These are phyloP conservation scores for Atrichornis clamosus DNA, from an alignment of 2,113 vertebrate species.

Conservation along the genomic window DNA sequence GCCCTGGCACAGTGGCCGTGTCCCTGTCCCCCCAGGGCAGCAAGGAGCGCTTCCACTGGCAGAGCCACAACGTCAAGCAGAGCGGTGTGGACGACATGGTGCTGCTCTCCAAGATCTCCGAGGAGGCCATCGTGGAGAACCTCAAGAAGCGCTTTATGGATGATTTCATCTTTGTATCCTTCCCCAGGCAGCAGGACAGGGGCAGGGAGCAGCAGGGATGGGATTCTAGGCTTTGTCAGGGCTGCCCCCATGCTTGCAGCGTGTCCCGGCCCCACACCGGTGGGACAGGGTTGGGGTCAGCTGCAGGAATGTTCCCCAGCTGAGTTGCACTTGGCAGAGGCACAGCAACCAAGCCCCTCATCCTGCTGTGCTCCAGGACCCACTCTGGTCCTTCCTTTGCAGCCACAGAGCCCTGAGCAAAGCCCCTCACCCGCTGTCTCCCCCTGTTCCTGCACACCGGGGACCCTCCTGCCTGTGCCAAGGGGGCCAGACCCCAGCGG, in stretches of 20 bases:
- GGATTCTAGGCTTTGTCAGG: neutral
- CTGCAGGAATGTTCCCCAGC: neutral
- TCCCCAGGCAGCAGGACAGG: neutral
- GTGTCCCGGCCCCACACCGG: accelerated
- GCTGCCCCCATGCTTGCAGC: neutral
- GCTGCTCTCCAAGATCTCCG: slow-evolving; percentile 90
- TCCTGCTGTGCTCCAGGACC: neutral
- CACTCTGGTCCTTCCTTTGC: neutral
- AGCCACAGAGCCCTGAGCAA: neutral
- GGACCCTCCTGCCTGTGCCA: neutral
- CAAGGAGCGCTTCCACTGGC: slow-evolving; percentile 94
- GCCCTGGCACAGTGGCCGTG: neutral
- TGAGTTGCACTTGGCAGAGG: neutral
- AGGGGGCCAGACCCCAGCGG: neutral
- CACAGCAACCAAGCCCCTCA: accelerated
- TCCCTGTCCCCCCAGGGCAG: slow-evolving; percentile 76
- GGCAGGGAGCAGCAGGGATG: neutral
- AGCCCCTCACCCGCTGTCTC: neutral
- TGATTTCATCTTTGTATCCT: slow-evolving; percentile 97
- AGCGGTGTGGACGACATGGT: slow-evolving; percentile 99
- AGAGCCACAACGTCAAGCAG: slow-evolving; percentile 98
- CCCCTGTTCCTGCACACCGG: neutral
- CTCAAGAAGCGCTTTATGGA: slow-evolving; percentile 97
- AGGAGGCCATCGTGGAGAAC: slow-evolving; percentile 94
- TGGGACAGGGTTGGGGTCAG: neutral